Evolutionary conservation across 2,888 invertebrate genomes (phyloP), one percentile per base, ranked within the genome.

Genomic region (Protophormia terraenovae): DNA sequence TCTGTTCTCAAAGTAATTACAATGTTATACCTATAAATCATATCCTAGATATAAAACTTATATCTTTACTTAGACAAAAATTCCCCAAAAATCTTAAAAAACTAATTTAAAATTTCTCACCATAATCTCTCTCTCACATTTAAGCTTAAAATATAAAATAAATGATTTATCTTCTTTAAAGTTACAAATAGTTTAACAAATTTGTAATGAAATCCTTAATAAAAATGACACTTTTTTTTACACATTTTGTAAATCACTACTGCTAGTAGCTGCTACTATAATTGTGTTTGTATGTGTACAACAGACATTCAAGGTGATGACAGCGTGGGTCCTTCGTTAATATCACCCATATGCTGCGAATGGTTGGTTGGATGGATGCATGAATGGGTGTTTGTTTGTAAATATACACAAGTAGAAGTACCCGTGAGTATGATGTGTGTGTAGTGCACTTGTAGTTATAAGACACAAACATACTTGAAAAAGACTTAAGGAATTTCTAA

Each of bases 151-250:
- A 22, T 29, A n/a, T 32, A 27, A n/a, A 14, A 38, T 47, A 72
- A 41, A 64, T 55, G 53, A 71, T 79, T 71, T 79, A 45, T 79
- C 41, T 60, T 29, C 58, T 22, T 24, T 12, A 19, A 73, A 77
- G 45, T 81, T 69, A 81, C 77, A 84, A 81, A 84, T 84, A 81
- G 81, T 81, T 77, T 29, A 27, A 84, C 77, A 84, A 81, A 81
- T 84, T 81, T 77, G 10, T 47, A 35, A 10, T n/a, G 66, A 77
- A 81, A 72, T 69, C 71, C 72, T 72, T 73, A 84, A 84, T 35
- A 41, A 81, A 77, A 84, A 35, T 72, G 53, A 71, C 62, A 79
- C 35, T 58, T 60, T 66, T n/a, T n/a, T 78, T 45, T 29, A n/a
- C 22, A 24, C 47, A n/a, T 35, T 47, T 45, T 35, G 6, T 35